These are phyloP conservation scores for Salpingus planirostris DNA, from an alignment of 2,888 invertebrate genomes.

Conservation along the genomic window DNA sequence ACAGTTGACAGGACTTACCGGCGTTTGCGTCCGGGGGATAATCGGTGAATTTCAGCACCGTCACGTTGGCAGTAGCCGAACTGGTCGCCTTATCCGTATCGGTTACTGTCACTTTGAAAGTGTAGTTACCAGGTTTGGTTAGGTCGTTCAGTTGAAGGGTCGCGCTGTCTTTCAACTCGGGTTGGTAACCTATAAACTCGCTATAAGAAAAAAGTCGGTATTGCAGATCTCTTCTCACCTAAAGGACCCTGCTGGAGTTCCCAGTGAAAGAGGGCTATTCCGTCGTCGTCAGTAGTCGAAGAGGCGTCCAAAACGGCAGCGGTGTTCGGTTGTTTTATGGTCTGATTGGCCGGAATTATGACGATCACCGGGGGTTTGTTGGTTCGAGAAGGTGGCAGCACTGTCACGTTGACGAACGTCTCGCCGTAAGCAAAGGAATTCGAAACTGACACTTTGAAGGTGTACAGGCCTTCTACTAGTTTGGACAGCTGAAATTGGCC, in stretches of 20 bases:
- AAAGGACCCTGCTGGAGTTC: slow-evolving; percentile 82
- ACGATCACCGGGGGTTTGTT: slow-evolving; percentile 79
- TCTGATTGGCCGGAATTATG: slow-evolving; percentile 77
- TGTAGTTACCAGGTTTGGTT: slow-evolving; percentile 79
- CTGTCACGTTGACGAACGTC: slow-evolving; percentile 82
- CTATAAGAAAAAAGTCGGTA: neutral
- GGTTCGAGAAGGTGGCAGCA: slow-evolving; percentile 71
- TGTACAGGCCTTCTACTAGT: slow-evolving; percentile 78
- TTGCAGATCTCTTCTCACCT: slow-evolving; percentile 21
- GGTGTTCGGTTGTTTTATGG: slow-evolving; percentile 81
- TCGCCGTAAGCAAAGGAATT: slow-evolving; percentile 69
- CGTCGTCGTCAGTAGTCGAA: slow-evolving; percentile 61
- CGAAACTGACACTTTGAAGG: slow-evolving; percentile 75
- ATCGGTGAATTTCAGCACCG: slow-evolving; percentile 82
- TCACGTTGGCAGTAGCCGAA: slow-evolving; percentile 79
- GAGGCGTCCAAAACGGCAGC: slow-evolving; percentile 83
- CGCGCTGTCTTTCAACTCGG: slow-evolving; percentile 66
- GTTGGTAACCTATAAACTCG: slow-evolving; percentile 57
- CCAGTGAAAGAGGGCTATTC: slow-evolving; percentile 85
- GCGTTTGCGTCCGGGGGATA: slow-evolving; percentile 95
- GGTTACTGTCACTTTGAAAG: slow-evolving; percentile 82
- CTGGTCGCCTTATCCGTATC: slow-evolving; percentile 84
- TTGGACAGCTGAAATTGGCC: slow-evolving; percentile 75
- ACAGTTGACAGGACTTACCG: too few species aligned
- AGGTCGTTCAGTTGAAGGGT: slow-evolving; percentile 80